Conservation (phyloP, 2,113 vertebrate species). For the Cyprichromis sp. region DNA sequence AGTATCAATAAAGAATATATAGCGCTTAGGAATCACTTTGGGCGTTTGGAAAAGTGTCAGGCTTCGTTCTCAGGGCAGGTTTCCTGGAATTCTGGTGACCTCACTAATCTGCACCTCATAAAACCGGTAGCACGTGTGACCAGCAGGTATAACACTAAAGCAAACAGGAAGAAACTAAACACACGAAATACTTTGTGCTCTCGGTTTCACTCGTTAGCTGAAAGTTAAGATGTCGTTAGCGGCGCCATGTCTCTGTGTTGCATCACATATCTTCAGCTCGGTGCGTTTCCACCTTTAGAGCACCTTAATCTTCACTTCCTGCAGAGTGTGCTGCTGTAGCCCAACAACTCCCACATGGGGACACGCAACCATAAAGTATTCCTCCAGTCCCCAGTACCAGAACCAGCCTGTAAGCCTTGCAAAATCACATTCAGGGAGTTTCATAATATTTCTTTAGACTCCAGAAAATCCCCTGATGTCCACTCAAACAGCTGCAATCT, state of each 20-base stretch:
- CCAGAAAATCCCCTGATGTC: slow-evolving; percentile 11
- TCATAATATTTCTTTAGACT: slow-evolving; percentile 14
- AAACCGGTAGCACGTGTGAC: slow-evolving; percentile 9
- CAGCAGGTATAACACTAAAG: not conserved
- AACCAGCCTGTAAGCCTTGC: not conserved
- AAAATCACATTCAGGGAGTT: slow-evolving; percentile 4
- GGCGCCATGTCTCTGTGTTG: not conserved
- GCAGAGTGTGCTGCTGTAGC: not conserved
- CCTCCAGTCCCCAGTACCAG: not conserved
- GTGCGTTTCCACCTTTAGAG: slow-evolving; percentile 36
- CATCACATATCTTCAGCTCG: not conserved
- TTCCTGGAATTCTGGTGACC: not conserved
- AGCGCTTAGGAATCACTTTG: not conserved
- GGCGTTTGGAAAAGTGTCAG: not conserved
- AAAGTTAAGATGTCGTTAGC: not conserved
- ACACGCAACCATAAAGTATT: slow-evolving; percentile 3
- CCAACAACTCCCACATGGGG: slow-evolving; percentile 23
- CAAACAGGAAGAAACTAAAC: slow-evolving; percentile 7
- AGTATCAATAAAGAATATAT: not conserved
- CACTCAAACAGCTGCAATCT: slow-evolving; percentile 37
- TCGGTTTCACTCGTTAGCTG: not conserved
- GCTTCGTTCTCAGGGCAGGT: not conserved
- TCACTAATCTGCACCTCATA: not conserved
- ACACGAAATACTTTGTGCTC: not conserved
- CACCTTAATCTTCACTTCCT: not conserved